Evolutionary conservation across 2,797 vertebrate species (phyloP), one percentile per base, ranked within the genome.

Genomic region (Brachyrhaphis roseni): DNA sequence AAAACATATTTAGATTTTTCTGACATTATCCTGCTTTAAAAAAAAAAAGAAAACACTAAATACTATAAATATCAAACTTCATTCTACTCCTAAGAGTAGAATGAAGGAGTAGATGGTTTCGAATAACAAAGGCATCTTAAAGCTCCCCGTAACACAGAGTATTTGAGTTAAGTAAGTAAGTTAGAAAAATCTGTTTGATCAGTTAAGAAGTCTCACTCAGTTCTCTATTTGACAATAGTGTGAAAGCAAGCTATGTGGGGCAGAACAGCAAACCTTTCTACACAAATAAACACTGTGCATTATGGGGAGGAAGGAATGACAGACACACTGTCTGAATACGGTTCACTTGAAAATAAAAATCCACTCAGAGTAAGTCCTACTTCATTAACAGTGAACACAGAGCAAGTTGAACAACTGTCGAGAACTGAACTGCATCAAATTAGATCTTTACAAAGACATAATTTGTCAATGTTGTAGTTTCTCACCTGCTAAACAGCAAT

Each of bases 331-430:
- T 82, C 79, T 80, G 75, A 86, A 82, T 62, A 76, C 77, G 62
- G 18, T n/a, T 71, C 71, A 90, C 89, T 89, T 88, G 85, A 87
- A 87, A 82, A 78, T 23, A 31, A 41, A 55, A 76, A 75, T 82
- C 81, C 51, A 80, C 47, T 26, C n/a, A 62, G 12, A 78, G 36
- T 39, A 57, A 51, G 59, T 78, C 57, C 78, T 83, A 41, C 59
- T 66, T 7, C 4, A 3, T n/a, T n/a, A 45, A 15, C 39, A 70
- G 41, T 43, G 6, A 41, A 68, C 36, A 36, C 10, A 5, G 26
- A 45, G 12, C 13, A 70, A 43, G 23, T 12, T 18, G 8, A 20
- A 10, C 8, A 39, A 13, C 10, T 43, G 39, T 68, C 23, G 41
- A 26, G 39, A 43, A 43, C 20, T 11, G 11, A 39, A 41, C 39